Conservation (phyloP, 2,113 vertebrate species). For the Stomatorhinus ivindoensis region DNA sequence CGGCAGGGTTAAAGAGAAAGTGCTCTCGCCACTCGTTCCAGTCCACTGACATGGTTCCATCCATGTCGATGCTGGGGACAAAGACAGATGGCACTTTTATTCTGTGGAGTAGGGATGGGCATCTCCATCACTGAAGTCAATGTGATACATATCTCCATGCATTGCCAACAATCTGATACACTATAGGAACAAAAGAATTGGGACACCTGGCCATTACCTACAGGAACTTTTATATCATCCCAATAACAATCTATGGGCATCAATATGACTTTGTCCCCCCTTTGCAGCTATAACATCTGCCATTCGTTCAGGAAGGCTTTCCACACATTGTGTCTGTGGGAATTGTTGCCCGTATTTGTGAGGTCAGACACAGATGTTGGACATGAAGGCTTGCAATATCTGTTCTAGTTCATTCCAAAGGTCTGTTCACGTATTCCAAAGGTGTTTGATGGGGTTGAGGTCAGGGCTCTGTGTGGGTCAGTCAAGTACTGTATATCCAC, state of each 20-base stretch:
- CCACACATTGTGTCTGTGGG: too few relatives aligned
- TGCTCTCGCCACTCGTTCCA: conserved; percentile 96
- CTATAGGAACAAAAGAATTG: not conserved
- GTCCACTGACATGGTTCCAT: conserved; percentile 92
- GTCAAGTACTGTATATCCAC: too few relatives aligned
- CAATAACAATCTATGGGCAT: not conserved
- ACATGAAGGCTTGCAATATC: too few relatives aligned
- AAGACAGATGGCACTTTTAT: conserved; percentile 3
- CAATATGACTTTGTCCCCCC: not conserved
- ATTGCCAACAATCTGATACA: not conserved
- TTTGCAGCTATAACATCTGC: not conserved
- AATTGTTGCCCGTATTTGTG: too few relatives aligned
- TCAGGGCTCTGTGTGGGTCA: too few relatives aligned
- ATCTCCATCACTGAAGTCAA: not conserved
- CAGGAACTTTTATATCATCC: not conserved
- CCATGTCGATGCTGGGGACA: conserved; percentile 76
- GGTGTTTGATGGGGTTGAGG: too few relatives aligned
- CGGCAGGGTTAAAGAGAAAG: conserved; percentile 87
- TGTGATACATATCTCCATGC: not conserved
- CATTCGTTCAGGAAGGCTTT: too few relatives aligned
- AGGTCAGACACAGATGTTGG: too few relatives aligned
- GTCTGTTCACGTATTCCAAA: too few relatives aligned
- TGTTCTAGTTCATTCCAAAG: too few relatives aligned
- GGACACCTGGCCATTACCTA: not conserved
- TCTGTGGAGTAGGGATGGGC: not conserved